Base-by-base conservation (phyloP, 1,140 invertebrate genomes). In the Zaprionus africanus region DNA sequence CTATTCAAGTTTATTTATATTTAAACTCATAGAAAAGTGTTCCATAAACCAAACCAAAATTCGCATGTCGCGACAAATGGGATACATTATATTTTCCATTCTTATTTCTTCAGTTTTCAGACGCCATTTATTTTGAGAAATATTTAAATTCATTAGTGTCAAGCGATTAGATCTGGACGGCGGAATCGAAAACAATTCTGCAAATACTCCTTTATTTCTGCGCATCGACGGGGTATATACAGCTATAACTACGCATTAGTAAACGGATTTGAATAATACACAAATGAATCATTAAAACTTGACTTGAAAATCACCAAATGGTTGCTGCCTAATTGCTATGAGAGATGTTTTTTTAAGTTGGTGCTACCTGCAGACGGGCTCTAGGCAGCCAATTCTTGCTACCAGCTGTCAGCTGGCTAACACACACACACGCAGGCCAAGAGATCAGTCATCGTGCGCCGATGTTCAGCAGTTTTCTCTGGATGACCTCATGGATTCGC, bases 121-220 rank as follows among this genome's bases (percentile, higher is more conserved):
- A 38, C 51, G 60, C 26, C 60, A 79, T 74, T 79, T 65, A 74
- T 67, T 60, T 43, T n/a, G 36, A 31, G 57, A 59, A 71, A 79
- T 71, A 59, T 57, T 68, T 17, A 51, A 78, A 72, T 78, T 80
- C 73, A 87, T 87, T 78, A 70, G 60, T 80, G 84, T 72, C 70
- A 77, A 64, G 34, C 63, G 24, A 36, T 61, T 17, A n/a, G n/a
- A n/a, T 36, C 62, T 38, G 56, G 43, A 76, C 66, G 58, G 83
- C 72, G 51, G 59, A 15, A 11, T 34, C 9, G 9, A 76, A 73
- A 78, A 76, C 67, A 83, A 75, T 78, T 78, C 63, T 82, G 63
- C 76, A 86, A 80, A 82, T 79, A 79, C 66, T 31, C 41, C 62
- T 59, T 69, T 62, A 31, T 58, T 38, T 17, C 58, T 41, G 54